Conservation (phyloP, 2,888 invertebrate genomes). For the Xestobium rufovillosum region DNA sequence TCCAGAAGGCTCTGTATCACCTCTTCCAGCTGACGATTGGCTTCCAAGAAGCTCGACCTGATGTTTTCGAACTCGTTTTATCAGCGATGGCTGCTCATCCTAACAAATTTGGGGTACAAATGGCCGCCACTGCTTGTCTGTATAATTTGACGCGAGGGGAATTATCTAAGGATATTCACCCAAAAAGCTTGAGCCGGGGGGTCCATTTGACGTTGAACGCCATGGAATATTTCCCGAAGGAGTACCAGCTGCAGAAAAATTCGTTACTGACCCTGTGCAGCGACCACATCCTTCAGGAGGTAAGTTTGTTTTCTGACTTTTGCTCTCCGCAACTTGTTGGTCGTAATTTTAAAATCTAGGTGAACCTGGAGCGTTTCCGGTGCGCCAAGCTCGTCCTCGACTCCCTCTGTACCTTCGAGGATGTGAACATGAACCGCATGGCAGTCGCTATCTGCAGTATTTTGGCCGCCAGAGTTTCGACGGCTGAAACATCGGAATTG, state of each 20-base stretch:
- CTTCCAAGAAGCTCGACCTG: slow-evolving; percentile 49
- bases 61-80: slow-evolving; percentile 54
- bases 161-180: slow-evolving; percentile 56
- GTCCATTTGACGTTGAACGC: slow-evolving; percentile 58
- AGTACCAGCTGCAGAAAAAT: slow-evolving; percentile 65
- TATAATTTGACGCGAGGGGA: slow-evolving; percentile 65
- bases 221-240: slow-evolving; percentile 60
- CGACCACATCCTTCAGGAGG: slow-evolving; percentile 67
- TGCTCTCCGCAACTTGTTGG: not conserved
- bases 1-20: slow-evolving; percentile 61
- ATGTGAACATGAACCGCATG: slow-evolving; percentile 65
- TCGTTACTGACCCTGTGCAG: slow-evolving; percentile 65
- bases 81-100: slow-evolving; percentile 45
- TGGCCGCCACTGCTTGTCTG: slow-evolving; percentile 68
- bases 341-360: not conserved
- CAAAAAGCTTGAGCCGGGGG: slow-evolving; percentile 52
- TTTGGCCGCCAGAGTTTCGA: slow-evolving; percentile 50
- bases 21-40: slow-evolving; percentile 47
- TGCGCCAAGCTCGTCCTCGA: slow-evolving; percentile 63
- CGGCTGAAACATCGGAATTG: slow-evolving; percentile 58
- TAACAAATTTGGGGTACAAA: slow-evolving; percentile 56
- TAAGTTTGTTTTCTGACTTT: slow-evolving; percentile 49
- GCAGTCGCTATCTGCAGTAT: slow-evolving; percentile 75
- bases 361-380: slow-evolving; percentile 38
- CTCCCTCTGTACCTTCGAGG: slow-evolving; percentile 60